Evolutionary conservation across 2,113 vertebrate genomes (phyloP), one percentile per base, ranked within the genome.

Genomic region (Noctilio leporinus): DNA sequence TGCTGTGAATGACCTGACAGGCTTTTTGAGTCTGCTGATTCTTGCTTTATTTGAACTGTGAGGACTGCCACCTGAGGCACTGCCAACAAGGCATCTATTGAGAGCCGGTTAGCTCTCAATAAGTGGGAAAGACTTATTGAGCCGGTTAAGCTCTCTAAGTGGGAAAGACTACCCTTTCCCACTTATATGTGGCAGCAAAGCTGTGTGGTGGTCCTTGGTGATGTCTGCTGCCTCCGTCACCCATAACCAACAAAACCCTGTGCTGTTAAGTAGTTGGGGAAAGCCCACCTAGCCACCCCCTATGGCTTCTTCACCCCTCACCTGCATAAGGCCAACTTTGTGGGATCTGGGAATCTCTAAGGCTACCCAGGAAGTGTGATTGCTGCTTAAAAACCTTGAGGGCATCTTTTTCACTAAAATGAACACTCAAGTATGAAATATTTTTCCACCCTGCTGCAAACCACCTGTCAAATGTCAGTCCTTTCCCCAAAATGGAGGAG

Each of bases 371-470:
- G 19, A 69, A 75, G 12, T 83, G 38, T 83, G 19, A 65, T 28
- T 89, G 40, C 43, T 95, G 14, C 80, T 93, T 89, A 28, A 45
- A 43, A 55, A 84, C 22, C 28, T 81, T 10, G 11, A 55, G 49
- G n/a, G 53, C 62, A 73, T 77, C 26, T 47, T 92, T 95, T 86
- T 51, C 20, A 69, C 33, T 17, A 17, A 91, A 53, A 94, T 47
- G 43, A 81, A 94, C n/a, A 35, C 45, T 70, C 11, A 1, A 26
- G 45, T 57, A 28, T 20, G 65, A 4, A 59, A 3, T 90, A 33
- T 84, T 90, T 89, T 91, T 43, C 24, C 10, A 93, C 35, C 64
- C 83, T 93, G 65, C 26, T 93, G 45, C 33, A 91, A 87, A 65
- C 33, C 70, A 87, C 83, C 45, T 96, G 64, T 51, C 72, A 28